Evolutionary conservation across 53 echinoderm and acorn worm species (phyloP), one percentile per base, ranked within the genome.

Genomic region (Astropecten irregularis): DNA sequence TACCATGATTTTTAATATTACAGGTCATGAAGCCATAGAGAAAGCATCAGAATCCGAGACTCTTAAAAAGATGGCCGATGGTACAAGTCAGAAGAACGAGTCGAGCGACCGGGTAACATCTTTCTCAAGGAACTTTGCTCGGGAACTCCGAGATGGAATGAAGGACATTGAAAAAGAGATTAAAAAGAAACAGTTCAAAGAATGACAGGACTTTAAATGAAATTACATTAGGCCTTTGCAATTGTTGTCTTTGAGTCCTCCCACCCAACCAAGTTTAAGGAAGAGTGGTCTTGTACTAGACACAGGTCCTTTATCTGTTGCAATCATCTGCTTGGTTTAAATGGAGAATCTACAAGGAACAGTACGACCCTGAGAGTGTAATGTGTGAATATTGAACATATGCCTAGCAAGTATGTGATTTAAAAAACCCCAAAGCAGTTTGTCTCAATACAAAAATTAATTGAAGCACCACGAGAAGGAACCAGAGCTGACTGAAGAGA

Each of bases 21-120:
- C 77, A 96, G 96, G 96, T 49, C 91, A 96, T 56, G 93, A 96
- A 40, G 96, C 93, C 44, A 82, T 96, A 57, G 93, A 96, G 16
- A 93, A 94, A 57, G 93, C 89, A 21, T 74, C 93, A 5, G 92
- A 91, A 53, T 96, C 96, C 3, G 96, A 93, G 51, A 89, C 87
- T 2, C 59, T 96, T 21, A 89, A 87, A 68, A 96, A 87, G 71
- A 87, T 95, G 59, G 74, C 89, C 44, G 89, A 92, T 3, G 77
- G 44, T 8, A 40, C 57, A 10, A 19, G 47, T 14, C 42, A 48
- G 32, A 56, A 62, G 31, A 68, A 44, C 36, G 73, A 68, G 69
- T 76, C 28, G 67, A 85, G 37, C 61, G 82, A 15, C 46, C 81
- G 63, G 62, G 64, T 34, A 61, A 56, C 35, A 18, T 87, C 86